A percentile compares a stretch with the other conserved stretches of the same genome.
Evolutionary conservation across 2,113 vertebrate genomes (phyloP).

Genomic region (Calypte anna): DNA sequence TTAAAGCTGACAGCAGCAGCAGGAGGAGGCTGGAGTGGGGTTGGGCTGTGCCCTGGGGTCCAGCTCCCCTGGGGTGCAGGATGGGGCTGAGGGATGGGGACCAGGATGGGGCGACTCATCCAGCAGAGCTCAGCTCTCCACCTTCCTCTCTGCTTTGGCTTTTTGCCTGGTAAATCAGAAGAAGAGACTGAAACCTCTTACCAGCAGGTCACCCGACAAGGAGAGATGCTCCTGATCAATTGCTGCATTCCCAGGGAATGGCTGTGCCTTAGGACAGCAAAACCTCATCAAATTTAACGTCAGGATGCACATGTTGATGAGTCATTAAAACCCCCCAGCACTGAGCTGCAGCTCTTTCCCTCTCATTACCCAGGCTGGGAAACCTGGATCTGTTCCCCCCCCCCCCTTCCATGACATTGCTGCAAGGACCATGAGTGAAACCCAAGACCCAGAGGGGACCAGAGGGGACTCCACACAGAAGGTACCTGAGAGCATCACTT

Average conservation of each 20-base stretch:
- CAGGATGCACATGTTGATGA: neutral
- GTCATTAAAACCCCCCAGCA: neutral
- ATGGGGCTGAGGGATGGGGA: neutral
- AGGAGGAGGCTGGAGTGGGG: neutral
- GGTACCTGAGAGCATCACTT: neutral
- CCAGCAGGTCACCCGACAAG: slow-evolving; percentile 8
- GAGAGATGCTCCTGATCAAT: neutral
- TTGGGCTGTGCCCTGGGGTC: neutral
- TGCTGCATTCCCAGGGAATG: neutral
- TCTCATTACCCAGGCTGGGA: neutral
- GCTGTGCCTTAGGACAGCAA: neutral
- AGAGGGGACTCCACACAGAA: neutral
- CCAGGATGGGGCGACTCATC: fast-evolving
- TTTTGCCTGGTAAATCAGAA: neutral
- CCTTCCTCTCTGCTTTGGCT: neutral
- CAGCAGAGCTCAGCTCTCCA: neutral
- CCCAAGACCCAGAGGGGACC: neutral
- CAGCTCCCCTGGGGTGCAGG: fast-evolving
- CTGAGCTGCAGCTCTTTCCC: neutral
- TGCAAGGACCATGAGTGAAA: neutral
- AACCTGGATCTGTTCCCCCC: neutral
- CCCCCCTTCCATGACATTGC: neutral
- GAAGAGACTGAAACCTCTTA: neutral
- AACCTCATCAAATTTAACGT: neutral
- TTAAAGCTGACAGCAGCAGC: neutral